Conservation (phyloP, 64 coral and sea anemone species). For the Actinia tenebrosa region DNA sequence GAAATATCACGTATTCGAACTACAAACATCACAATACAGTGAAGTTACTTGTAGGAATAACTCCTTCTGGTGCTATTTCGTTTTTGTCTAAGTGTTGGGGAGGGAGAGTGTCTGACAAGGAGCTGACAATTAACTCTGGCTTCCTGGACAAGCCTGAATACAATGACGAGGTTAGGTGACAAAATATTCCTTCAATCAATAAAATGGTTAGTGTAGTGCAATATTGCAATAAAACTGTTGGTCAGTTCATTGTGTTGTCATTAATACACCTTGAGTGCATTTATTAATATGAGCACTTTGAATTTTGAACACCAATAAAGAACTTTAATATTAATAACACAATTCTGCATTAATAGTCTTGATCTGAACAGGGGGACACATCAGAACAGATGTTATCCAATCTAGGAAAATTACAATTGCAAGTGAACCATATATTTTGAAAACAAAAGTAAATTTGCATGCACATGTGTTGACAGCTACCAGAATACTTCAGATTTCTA, state of each 20-base stretch:
- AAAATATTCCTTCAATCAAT: too few species aligned
- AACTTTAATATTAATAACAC: too few species aligned
- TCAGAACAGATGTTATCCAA: slow-evolving; percentile 27
- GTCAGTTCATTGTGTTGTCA: too few species aligned
- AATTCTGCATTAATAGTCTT: too few species aligned
- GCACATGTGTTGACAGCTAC: not conserved
- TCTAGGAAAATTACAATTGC: slow-evolving; percentile 23
- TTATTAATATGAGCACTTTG: too few species aligned
- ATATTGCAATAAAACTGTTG: not conserved
- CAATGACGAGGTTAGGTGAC: slow-evolving; percentile 26
- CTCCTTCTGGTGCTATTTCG: slow-evolving; percentile 43
- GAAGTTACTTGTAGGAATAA: slow-evolving; percentile 54
- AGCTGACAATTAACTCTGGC: slow-evolving; percentile 40
- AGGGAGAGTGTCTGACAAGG: slow-evolving; percentile 51
- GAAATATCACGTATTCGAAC: slow-evolving; percentile 42
- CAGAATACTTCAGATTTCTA: not conserved
- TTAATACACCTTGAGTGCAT: too few species aligned
- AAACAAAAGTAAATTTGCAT: not conserved
- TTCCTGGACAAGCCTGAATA: slow-evolving; percentile 41
- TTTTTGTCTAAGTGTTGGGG: slow-evolving; percentile 58
- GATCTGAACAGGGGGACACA: too few species aligned
- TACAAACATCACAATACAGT: slow-evolving; percentile 63
- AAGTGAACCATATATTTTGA: slow-evolving; percentile 14
- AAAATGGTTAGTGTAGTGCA: not conserved
- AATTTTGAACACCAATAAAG: too few species aligned